Base-by-base conservation (phyloP, 2,797 vertebrate species). In the Ibycter americanus region DNA sequence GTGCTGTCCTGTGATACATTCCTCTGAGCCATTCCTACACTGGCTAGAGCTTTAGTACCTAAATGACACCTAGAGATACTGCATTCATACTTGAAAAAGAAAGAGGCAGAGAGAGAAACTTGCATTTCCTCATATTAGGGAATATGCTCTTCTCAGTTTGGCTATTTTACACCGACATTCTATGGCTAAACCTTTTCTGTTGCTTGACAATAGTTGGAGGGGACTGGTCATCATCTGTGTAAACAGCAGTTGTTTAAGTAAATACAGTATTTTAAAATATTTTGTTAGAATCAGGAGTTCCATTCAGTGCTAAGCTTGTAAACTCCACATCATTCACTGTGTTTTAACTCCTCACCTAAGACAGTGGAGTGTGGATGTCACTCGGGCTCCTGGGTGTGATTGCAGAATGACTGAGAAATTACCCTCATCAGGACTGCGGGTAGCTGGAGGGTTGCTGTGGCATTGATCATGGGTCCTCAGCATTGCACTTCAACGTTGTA, bases 401-500 rank as follows among this genome's bases (percentile, higher is more conserved):
- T 47, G 63, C 18, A 68, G 65, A 65, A 74, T 56, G 74, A 31
- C n/a, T 58, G 34, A 63, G 78, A 26, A 49, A 31, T 61, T 52
- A 10, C 31, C 66, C 21, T n/a, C 74, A 15, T 34, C 25, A 4
- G 29, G 56, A 44, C 3, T 54, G 25, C 73, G 51, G 25, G 73
- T 36, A 19, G 44, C 8, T 82, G 49, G 27, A 51, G 42, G 15
- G 54, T 34, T 65, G 49, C 21, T 21, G 55, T 44, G 86, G 27
- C 29, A 12, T 55, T 52, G 23, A 21, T 76, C 18, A 0, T 11
- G 19, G 9, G 6, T 55, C 54, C 72, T 72, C 27, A 54, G 49
- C 1, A 1, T 18, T 0, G 3, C 11, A 14, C 20, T 84, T 66
- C 19, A 85, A 26, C n/a, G 4, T 16, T 52, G 32, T 36, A 4